These are phyloP conservation scores for Rhingia campestris DNA, from an alignment of 2,888 invertebrate species.

Conservation along the genomic window DNA sequence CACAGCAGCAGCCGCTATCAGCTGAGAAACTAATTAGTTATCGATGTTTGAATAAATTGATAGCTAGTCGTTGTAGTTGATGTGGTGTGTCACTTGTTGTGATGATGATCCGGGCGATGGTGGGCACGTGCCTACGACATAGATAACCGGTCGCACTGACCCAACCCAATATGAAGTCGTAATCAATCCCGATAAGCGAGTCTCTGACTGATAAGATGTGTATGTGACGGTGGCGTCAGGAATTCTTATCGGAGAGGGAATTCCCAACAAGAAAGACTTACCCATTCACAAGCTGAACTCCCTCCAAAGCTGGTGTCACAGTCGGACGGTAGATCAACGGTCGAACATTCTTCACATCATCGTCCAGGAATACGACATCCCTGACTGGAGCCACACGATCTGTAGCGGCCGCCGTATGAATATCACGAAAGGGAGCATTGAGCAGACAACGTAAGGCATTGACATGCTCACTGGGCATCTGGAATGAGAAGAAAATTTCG, in stretches of 20 bases:
- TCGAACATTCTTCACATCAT: slow-evolving; percentile 78
- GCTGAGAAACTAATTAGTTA: slow-evolving; percentile 52
- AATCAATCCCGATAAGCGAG: slow-evolving; percentile 49
- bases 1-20: slow-evolving; percentile 46
- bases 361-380: slow-evolving; percentile 80
- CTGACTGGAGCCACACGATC: slow-evolving; percentile 79
- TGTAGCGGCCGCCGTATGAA: slow-evolving; percentile 78
- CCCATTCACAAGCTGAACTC: slow-evolving; percentile 46
- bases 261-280: slow-evolving; percentile 56
- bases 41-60: slow-evolving; percentile 39
- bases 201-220: slow-evolving; percentile 52
- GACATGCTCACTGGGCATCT: slow-evolving; percentile 79
- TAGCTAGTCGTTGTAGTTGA: slow-evolving; percentile 21
- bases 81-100: neutral
- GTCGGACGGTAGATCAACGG: slow-evolving; percentile 80
- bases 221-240: neutral
- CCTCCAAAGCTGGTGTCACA: slow-evolving; percentile 54
- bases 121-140: slow-evolving; percentile 10
- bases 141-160: slow-evolving; percentile 38
- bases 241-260: slow-evolving; percentile 58
- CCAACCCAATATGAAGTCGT: slow-evolving; percentile 51
- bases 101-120: too few species aligned
- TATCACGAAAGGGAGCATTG: slow-evolving; percentile 80
- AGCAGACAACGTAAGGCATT: slow-evolving; percentile 79
- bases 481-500: slow-evolving; percentile 70